Evolutionary conservation across 2,113 vertebrate genomes (phyloP).

Genomic region (Tragelaphus scriptus): DNA sequence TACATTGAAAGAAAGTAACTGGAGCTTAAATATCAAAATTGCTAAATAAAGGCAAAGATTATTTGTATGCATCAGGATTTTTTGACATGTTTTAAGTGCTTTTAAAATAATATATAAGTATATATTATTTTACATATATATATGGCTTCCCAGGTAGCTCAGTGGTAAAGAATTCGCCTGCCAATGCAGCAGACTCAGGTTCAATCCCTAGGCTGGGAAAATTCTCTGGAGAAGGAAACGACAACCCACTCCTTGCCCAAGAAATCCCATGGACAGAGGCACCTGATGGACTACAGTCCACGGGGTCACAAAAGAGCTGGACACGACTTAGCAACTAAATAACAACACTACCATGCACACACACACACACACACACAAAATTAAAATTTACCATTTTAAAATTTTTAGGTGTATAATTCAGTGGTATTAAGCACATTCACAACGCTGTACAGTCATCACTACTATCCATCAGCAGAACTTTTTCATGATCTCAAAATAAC

Average conservation of each 20-base stretch:
- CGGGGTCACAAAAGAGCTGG: neutral
- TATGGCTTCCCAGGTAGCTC: neutral
- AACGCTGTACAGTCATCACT: neutral
- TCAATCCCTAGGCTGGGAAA: neutral
- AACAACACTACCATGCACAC: neutral
- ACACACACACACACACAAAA: neutral
- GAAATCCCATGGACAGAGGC: neutral
- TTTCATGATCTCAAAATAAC: neutral
- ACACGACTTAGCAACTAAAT: neutral
- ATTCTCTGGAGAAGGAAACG: neutral
- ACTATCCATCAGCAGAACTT: neutral
- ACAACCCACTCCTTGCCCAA: neutral
- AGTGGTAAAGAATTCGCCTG: neutral
- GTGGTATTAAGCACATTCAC: neutral
- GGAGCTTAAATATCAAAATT: neutral
- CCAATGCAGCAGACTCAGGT: neutral
- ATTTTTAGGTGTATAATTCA: neutral
- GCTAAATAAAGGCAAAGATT: neutral
- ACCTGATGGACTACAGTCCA: neutral
- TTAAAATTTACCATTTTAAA: neutral
- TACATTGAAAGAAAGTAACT: neutral
- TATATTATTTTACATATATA: neutral
- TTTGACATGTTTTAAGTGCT: neutral
- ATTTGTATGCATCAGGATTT: neutral
- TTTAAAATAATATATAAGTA: neutral